Evolutionary conservation across 2,888 invertebrate genomes (phyloP).

Genomic region (Tachina lurida): DNA sequence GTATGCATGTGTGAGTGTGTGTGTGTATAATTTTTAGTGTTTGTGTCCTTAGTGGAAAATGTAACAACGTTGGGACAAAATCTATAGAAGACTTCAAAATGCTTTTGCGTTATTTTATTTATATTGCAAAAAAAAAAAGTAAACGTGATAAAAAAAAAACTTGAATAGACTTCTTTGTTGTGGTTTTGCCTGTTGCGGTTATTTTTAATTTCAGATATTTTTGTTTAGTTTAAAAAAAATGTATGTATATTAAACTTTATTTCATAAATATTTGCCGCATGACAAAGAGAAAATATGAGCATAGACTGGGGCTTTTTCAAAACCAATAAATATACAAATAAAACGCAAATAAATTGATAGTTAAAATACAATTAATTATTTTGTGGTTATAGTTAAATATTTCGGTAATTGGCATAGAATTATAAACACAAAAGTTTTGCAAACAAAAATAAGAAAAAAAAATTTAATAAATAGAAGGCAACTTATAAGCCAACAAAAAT

Average conservation of each 20-base stretch:
- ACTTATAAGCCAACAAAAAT: background rate
- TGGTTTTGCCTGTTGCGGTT: conserved; percentile 71
- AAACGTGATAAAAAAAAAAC: conserved; percentile 20
- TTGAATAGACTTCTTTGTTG: conserved; percentile 65
- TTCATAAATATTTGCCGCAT: conserved; percentile 7
- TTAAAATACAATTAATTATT: conserved; percentile 72
- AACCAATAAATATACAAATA: conserved; percentile 48
- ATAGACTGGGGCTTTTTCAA: conserved; percentile 8
- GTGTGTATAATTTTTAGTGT: background rate
- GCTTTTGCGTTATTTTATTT: background rate
- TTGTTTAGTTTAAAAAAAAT: conserved; percentile 12
- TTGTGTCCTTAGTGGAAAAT: background rate
- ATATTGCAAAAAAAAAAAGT: conserved; percentile 5
- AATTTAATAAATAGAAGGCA: background rate
- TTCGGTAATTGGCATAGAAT: conserved; percentile 10
- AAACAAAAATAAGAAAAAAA: background rate
- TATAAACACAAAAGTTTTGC: background rate
- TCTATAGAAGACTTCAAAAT: conserved; percentile 43
- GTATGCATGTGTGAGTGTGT: background rate
- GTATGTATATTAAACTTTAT: background rate
- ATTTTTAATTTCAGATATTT: conserved; percentile 50
- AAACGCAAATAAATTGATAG: conserved; percentile 66
- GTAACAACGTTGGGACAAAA: conserved; percentile 1
- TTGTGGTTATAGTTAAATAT: conserved; percentile 49
- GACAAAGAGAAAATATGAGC: background rate